Percentiles rank a stretch among this genome's conserved stretches.
Conservation (phyloP, 2,113 vertebrate genomes). For the Petroica traversi region DNA sequence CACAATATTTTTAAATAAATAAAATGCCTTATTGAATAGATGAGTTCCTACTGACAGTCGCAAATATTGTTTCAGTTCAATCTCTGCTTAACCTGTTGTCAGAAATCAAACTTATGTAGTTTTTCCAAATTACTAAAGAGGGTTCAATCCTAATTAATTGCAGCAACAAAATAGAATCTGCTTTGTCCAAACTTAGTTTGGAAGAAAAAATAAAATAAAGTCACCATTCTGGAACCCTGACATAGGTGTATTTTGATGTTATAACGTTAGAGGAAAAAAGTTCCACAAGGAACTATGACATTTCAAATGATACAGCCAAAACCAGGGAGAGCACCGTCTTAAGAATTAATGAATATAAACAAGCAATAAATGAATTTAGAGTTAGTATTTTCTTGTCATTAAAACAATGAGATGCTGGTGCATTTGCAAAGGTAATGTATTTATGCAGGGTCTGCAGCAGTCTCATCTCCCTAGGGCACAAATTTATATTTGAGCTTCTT, state of each 20-base stretch:
- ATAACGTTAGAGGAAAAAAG: neutral
- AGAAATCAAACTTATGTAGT: neutral
- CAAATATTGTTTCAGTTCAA: neutral
- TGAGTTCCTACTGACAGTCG: neutral
- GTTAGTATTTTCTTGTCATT: neutral
- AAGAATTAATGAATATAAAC: neutral
- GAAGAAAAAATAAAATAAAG: neutral
- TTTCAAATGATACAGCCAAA: neutral
- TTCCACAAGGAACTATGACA: neutral
- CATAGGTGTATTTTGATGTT: neutral
- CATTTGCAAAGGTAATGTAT: neutral
- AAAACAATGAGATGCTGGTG: neutral
- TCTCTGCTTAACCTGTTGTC: neutral
- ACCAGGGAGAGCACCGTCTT: neutral
- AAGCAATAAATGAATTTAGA: neutral
- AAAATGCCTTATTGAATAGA: neutral
- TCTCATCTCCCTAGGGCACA: neutral
- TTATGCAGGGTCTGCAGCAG: neutral
- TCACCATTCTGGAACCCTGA: neutral
- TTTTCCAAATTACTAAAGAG: neutral
- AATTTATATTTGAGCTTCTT: neutral
- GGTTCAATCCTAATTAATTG: neutral
- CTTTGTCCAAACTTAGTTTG: neutral
- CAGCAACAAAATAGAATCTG: neutral
- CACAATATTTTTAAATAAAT: neutral